phyloP scores from a whole-genome alignment of 2,113 vertebrate genomes.

The Odobenus rosmarus region DNA sequence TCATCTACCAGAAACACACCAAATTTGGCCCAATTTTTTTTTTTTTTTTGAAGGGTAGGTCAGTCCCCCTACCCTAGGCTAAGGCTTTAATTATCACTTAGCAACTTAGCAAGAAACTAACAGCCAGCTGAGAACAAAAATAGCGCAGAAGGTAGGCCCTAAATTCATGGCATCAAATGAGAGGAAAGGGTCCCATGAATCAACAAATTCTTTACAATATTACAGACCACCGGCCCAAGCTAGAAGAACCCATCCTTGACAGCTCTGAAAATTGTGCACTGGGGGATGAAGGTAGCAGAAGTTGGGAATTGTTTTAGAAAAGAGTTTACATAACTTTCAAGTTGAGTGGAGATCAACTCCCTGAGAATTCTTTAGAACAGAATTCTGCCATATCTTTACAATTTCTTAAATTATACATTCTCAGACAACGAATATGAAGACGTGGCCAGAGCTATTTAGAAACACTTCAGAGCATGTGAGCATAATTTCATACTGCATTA shows the following conservation, averaged over 20 bases:
- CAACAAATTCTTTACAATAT: background rate
- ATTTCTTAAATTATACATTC: constrained; percentile 78
- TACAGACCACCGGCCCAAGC: background rate
- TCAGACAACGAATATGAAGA: constrained; percentile 77
- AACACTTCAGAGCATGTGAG: constrained; percentile 67
- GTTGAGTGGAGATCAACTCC: background rate
- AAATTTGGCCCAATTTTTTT: background rate
- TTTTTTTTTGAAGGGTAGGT: background rate
- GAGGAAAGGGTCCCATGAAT: background rate
- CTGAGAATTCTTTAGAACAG: background rate
- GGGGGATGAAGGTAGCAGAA: background rate
- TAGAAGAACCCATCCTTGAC: background rate
- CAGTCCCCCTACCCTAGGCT: background rate
- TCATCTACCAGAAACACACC: background rate
- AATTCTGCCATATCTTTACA: constrained; percentile 1
- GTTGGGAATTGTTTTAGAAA: background rate
- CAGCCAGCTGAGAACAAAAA: background rate
- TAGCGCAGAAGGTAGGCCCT: background rate
- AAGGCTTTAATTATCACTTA: background rate
- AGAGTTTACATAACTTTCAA: background rate
- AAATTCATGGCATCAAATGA: background rate
- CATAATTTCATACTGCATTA: constrained; percentile 70
- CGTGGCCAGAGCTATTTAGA: constrained; percentile 74
- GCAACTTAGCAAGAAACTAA: background rate
- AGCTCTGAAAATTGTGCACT: background rate